Percentiles rank a stretch among this genome's conserved stretches.
These are phyloP conservation scores for Nerophis ophidion DNA, from an alignment of 2,113 vertebrate genomes.

Conservation along the genomic window DNA sequence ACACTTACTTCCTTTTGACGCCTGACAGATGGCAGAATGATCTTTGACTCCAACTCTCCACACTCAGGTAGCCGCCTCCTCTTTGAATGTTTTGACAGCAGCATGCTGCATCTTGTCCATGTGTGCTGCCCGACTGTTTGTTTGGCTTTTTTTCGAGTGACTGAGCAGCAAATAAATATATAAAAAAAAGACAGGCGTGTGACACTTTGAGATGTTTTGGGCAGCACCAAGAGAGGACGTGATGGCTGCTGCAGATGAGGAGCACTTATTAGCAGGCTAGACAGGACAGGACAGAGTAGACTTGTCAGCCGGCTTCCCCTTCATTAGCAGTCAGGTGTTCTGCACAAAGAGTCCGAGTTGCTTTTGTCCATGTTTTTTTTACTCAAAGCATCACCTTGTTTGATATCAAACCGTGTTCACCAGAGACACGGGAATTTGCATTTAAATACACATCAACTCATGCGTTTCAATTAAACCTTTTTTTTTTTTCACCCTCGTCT, in stretches of 20 bases:
- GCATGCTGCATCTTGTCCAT: conserved; percentile 16
- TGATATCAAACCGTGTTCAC: not conserved
- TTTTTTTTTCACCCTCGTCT: not conserved
- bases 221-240: conserved; percentile 14
- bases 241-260: not conserved
- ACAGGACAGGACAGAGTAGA: conserved; percentile 5
- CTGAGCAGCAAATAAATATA: conserved; percentile 26
- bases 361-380: conserved; percentile 2
- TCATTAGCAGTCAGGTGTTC: conserved; percentile 3
- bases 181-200: not conserved
- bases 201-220: conserved; percentile 1
- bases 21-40: conserved; percentile 65
- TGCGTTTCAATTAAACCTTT: not conserved
- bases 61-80: conserved; percentile 55
- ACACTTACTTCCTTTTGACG: conserved; percentile 41
- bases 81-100: conserved; percentile 9
- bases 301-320: conserved; percentile 5
- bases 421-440: not conserved
- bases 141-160: conserved; percentile 27
- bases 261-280: conserved; percentile 37
- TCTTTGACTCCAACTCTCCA: conserved; percentile 51
- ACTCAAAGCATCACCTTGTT: not conserved
- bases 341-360: conserved; percentile 12
- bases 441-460: not conserved
- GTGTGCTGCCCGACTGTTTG: conserved; percentile 31